Percentiles rank a stretch among this genome's conserved stretches.
Conservation (phyloP, 2,113 vertebrate species). For the Apodemus speciosus region DNA sequence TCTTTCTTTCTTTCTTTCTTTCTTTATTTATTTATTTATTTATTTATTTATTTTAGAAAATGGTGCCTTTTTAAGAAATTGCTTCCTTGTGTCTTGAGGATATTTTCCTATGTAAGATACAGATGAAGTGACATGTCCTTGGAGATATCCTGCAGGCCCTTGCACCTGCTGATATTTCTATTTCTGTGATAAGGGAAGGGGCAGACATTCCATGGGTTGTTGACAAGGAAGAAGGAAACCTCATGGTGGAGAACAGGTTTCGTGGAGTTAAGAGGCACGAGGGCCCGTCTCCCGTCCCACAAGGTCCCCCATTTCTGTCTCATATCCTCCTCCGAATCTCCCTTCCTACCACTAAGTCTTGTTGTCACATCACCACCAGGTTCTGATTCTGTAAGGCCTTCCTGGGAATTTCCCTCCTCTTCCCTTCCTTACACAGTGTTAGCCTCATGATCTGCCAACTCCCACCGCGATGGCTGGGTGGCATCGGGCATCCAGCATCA, state of each 20-base stretch:
- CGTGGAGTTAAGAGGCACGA: background rate
- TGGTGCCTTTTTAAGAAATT: background rate
- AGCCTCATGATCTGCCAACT: background rate
- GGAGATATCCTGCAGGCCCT: background rate
- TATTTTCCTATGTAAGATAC: background rate
- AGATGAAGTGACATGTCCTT: background rate
- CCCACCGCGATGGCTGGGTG: background rate
- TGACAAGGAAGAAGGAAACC: background rate
- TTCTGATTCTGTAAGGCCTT: background rate
- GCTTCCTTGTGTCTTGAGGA: background rate
- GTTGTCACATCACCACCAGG: background rate
- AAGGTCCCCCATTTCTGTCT: background rate
- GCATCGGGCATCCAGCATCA: background rate
- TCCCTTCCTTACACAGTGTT: background rate
- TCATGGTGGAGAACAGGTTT: background rate
- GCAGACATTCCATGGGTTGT: background rate
- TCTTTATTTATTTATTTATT: too few species aligned
- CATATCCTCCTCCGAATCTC: background rate
- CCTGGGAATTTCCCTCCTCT: background rate
- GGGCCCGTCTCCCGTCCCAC: background rate
- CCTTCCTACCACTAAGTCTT: background rate
- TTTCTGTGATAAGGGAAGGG: background rate
- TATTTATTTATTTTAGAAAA: too few species aligned
- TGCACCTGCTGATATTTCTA: background rate
- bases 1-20: too few species aligned